Evolutionary conservation across 92 coral and sea anemone species (phyloP), one percentile per base, ranked within the genome.

Genomic region (Phymanthus crucifer): DNA sequence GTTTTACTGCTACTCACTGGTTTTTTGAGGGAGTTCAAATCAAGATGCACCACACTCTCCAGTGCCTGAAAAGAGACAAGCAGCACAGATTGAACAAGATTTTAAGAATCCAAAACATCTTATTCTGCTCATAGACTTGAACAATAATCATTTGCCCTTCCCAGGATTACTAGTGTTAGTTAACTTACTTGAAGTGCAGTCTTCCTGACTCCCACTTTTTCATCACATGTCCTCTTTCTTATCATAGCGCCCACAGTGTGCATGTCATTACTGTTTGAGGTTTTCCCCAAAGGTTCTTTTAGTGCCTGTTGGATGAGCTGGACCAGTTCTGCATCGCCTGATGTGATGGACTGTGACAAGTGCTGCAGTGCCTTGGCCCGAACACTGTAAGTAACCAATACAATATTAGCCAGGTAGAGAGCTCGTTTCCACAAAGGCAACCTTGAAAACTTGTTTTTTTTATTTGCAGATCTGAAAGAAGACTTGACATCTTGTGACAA

Each of bases 161-260:
- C n/a, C n/a, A n/a, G n/a, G n/a, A n/a, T n/a, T n/a, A n/a, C n/a
- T 61, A 12, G 26, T 61, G 27, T 34, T 26, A 61, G 64, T 33
- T 1, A 77, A 12, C 48, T 37, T 73, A 92, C 99, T 94, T 95
- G 98, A 21, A 95, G 61, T 26, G 96, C 98, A 66, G 98, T 98
- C 61, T 95, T 95, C n/a, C 99, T 82, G 19, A 95, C 99, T 11
- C 97, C 91, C 71, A 95, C 99, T 83, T 95, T 95, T 73, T 92
- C 99, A 54, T 95, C 99, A 66, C 98, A 89, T 0, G 93, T 92
- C 80, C 99, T 84, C 56, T 87, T 91, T 66, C 99, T 88, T 45
- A 95, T 93, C 83, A 95, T 86, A 17, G 92, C 84, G 38, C 93
- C 90, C 78, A 95, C 93, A 83, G 26, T 87, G 58, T 82, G 38